Evolutionary conservation across 1,140 invertebrate genomes (phyloP), one percentile per base, ranked within the genome.

Genomic region (Micrasema minimum): DNA sequence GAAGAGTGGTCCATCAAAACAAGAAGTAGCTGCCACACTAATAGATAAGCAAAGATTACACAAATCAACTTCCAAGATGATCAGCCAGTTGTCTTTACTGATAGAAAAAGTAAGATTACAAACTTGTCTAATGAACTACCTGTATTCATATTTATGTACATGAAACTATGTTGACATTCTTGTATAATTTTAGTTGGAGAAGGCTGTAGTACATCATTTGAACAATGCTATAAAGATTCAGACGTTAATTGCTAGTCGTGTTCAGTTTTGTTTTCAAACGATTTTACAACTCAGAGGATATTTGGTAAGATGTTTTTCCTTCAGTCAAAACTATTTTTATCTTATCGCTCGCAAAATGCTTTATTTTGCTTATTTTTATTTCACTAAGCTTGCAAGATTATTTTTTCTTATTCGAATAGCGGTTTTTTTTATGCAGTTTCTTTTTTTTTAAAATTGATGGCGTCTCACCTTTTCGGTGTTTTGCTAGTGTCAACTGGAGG

Each of bases 221-320:
- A 72, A 80, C n/a, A 77, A 80, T 14, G 86, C 81, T 35, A 46
- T 76, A 1, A 38, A 78, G 5, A 76, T 87, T 69, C 84, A 85
- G 72, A 78, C 79, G 5, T 55, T 76, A 12, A 86, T 87, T 20
- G 81, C 80, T 9, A 67, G 77, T 7, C 77, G 80, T 16, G 82
- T 88, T 12, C 81, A 85, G 74, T 74, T 77, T 16, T 81, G 81
- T 12, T 88, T 88, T 74, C 76, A 81, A 57, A 80, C 79, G 2
- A 81, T 87, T 43, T 77, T 88, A 0, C 75, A 74, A 9, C 68
- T 88, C 4, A 78, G 86, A 73, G 81, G 83, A 9, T 87, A 86
- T 71, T 83, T 82, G 69, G 85, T 87, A 78, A 78, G 79, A 37
- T 48, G 2, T 20, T 16, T 46, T n/a, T n/a, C n/a, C n/a, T n/a